Evolutionary conservation across 2,797 vertebrate genomes (phyloP), one percentile per base, ranked within the genome.

Genomic region (Dromococcyx pavoninus): DNA sequence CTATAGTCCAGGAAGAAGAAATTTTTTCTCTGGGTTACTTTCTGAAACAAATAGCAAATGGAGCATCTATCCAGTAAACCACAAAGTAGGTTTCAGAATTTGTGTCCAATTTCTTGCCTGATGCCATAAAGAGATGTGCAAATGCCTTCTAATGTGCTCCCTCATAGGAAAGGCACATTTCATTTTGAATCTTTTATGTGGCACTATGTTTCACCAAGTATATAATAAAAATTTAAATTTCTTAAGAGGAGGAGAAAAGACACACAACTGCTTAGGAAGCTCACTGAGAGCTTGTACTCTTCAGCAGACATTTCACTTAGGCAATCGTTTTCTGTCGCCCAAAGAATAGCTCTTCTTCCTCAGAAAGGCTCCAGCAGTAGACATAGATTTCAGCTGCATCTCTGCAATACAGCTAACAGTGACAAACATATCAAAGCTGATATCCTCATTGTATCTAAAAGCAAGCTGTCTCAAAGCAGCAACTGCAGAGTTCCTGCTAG

Each of bases 181-280:
- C 0, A 15, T 78, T 92, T 91, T 81, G 73, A 92, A 92, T 91
- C 41, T 92, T 95, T 83, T 37, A 86, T 67, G 41, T 60, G 71
- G 66, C 56, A 88, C 43, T 70, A 28, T 69, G 75, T 84, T 95
- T 93, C 78, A 93, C 30, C 66, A 67, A 70, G 50, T 41, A 65
- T 53, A 81, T 87, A 5, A 81, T 75, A 73, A 86, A 91, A 93
- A 72, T 33, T 87, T 88, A 78, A 82, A 94, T 75, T 70, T 58
- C n/a, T 75, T 78, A 61, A 77, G 23, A 71, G 16, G 2, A n/a
- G 25, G 19, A 75, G 21, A 72, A 11, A 60, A 87, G 10, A 73
- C 35, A 71, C 13, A 19, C 7, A 86, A 84, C 37, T 46, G 6
- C 13, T 82, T 82, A 73, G 1, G 3, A 93, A 83, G 37, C n/a